A percentile compares a stretch with the other conserved stretches of the same genome.
Conservation (phyloP, 2,888 invertebrate genomes). For the Stenodera caucasica region DNA sequence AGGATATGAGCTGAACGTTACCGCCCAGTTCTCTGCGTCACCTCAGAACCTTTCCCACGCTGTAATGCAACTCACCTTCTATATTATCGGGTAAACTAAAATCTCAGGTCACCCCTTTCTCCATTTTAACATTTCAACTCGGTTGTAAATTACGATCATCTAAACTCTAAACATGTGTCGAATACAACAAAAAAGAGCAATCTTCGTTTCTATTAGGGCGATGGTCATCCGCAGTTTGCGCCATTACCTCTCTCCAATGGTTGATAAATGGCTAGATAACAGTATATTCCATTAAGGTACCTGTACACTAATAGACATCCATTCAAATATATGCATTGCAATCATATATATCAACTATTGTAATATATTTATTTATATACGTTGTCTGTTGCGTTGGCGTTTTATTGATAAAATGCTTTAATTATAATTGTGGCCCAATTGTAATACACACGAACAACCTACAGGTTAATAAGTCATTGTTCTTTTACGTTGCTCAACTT, state of each 20-base stretch:
- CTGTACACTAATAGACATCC: slow-evolving; percentile 14
- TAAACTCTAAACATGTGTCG: too few relatives aligned
- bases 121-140: slow-evolving; percentile 12
- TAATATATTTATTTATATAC: too few relatives aligned
- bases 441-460: neutral
- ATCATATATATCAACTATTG: slow-evolving; percentile 6
- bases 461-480: slow-evolving; percentile 2
- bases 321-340: neutral
- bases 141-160: too few relatives aligned
- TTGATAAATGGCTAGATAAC: slow-evolving; percentile 33
- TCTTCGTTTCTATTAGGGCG: slow-evolving; percentile 13
- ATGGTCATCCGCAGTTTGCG: slow-evolving; percentile 28
- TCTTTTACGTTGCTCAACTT: neutral
- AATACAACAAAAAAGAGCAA: neutral
- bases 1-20: slow-evolving; percentile 30
- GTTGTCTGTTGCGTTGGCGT: neutral
- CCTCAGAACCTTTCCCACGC: slow-evolving; percentile 43
- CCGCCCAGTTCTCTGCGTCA: slow-evolving; percentile 38
- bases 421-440: neutral
- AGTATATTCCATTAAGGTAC: slow-evolving; percentile 25
- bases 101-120: slow-evolving; percentile 14
- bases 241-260: slow-evolving; percentile 29
- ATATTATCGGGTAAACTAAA: neutral
- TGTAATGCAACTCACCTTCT: slow-evolving; percentile 32
- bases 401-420: neutral